Evolutionary conservation across 2,797 vertebrate species (phyloP), one percentile per base, ranked within the genome.

Genomic region (Peromyscus attwateri): DNA sequence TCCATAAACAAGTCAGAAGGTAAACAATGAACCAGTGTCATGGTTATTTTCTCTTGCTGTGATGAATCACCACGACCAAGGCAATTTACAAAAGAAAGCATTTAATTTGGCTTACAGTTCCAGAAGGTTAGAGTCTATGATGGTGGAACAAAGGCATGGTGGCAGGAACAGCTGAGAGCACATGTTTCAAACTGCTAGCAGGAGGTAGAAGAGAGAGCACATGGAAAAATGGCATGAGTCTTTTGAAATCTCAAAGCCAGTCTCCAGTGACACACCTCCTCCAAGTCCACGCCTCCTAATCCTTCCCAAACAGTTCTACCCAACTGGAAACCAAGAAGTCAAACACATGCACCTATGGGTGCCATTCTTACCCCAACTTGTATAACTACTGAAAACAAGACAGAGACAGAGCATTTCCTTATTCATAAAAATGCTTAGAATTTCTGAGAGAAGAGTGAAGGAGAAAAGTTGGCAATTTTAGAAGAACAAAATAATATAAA

Each of bases 391-490:
- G 21, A 37, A 37, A 37, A 40, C 7, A 83, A 71, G 29, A 60
- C 13, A 17, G 6, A 27, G 4, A 40, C 2, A 16, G 23, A 93
- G 60, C 29, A 37, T 77, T 88, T 95, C 52, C 7, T 95, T 62
- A 23, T 79, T 91, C 89, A 92, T n/a, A 12, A 62, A 85, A 37
- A 29, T 77, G 75, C 40, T 92, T 94, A 73, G 81, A 90, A 87
- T 71, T 96, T 68, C 17, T 77, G 29, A 34, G 23, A 62, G 75
- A 68, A 92, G 77, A 91, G 2, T 46, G 40, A 91, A 87, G 89
- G n/a, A 75, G 66, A 70, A 92, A 95, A 89, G 52, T 14, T 5
- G 62, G 27, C 11, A 66, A 81, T 95, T 92, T 93, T 31, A 80
- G 70, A 75, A 31, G 84, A 73, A 89, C 80, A 77, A 77, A 71